Evolutionary conservation across 2,888 invertebrate genomes (phyloP), one percentile per base, ranked within the genome.

Genomic region (Nyleta sp.): DNA sequence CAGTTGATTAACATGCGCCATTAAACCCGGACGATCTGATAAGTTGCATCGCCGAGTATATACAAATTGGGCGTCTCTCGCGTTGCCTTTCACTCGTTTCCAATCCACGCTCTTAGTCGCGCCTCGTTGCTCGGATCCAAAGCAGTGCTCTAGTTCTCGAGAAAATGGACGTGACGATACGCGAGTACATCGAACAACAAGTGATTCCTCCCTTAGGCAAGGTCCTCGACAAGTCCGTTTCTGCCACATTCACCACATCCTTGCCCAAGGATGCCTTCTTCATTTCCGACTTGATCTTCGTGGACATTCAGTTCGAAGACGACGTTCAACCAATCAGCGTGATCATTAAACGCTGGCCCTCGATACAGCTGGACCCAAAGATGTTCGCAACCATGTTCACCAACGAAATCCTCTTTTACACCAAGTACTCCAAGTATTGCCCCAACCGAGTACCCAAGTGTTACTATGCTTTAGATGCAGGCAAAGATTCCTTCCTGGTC

Each of bases 391-490:
- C 50, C 15, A 59, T 68, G 33, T 89, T 89, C 28, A 77, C 84
- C 67, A 90, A 90, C 48, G 89, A 90, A 75, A 86, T 88, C 10
- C 44, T 87, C 0, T 90, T 89, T 40, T 90, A 89, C 59, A 71
- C 76, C 0, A 77, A 52, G 18, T 84, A 84, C 20, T 76, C 80
- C 0, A 13, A 20, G n/a, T 13, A 52, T 2, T 67, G 75, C 0
- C 10, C 13, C 22, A 62, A 79, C 0, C 57, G 62, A 6, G 33
- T 80, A 11, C 82, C 87, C 0, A 70, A 48, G 6, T 83, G 80
- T 33, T 77, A 83, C 20, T 80, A 82, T 24, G 5, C 70, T 0
- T 40, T 70, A 0, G 79, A 84, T 1, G 22, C 80, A 8, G 46
- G 33, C 0, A n/a, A 64, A 0, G 77, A 84, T 2, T 67, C 82